Percentiles rank a stretch among this genome's conserved stretches.
phyloP scores from a whole-genome alignment of 2,888 invertebrate genomes.

The Aleiodes leptofemur region DNA sequence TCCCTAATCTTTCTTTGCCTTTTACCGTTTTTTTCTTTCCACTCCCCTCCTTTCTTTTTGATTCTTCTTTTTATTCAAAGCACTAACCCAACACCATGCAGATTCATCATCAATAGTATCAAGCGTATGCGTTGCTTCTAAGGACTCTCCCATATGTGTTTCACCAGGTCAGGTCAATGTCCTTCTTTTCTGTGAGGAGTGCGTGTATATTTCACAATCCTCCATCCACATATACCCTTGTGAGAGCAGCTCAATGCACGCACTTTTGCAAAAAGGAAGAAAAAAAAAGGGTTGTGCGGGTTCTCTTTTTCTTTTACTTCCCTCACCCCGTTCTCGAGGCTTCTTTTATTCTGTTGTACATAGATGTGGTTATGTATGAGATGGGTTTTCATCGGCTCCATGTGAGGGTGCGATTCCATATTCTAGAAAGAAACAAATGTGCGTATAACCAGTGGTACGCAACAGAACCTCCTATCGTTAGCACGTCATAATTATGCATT shows the following conservation, averaged over 20 bases:
- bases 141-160: slow-evolving; percentile 64
- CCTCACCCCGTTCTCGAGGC: not conserved
- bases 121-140: slow-evolving; percentile 31
- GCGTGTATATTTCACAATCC: slow-evolving; percentile 58
- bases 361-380: slow-evolving; percentile 15
- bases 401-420: slow-evolving; percentile 48
- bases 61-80: slow-evolving; percentile 20
- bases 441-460: slow-evolving; percentile 28
- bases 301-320: slow-evolving; percentile 28
- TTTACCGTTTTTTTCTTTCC: slow-evolving; percentile 44
- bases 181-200: slow-evolving; percentile 62
- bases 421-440: slow-evolving; percentile 40
- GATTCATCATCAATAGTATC: slow-evolving; percentile 42
- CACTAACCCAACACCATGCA: slow-evolving; percentile 37
- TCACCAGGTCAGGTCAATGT: slow-evolving; percentile 76
- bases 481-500: slow-evolving; percentile 19
- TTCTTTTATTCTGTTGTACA: slow-evolving; percentile 36
- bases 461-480: slow-evolving; percentile 7
- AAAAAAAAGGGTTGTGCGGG: slow-evolving; percentile 15
- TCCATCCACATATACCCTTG: slow-evolving; percentile 64
- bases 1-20: slow-evolving; percentile 41
- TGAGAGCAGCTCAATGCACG: slow-evolving; percentile 38
- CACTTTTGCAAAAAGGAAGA: slow-evolving; percentile 40
- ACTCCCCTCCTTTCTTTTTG: slow-evolving; percentile 3
- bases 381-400: slow-evolving; percentile 24